These are phyloP conservation scores for Dufourea novaeangliae DNA, from an alignment of 1,140 invertebrate genomes.

Conservation along the genomic window DNA sequence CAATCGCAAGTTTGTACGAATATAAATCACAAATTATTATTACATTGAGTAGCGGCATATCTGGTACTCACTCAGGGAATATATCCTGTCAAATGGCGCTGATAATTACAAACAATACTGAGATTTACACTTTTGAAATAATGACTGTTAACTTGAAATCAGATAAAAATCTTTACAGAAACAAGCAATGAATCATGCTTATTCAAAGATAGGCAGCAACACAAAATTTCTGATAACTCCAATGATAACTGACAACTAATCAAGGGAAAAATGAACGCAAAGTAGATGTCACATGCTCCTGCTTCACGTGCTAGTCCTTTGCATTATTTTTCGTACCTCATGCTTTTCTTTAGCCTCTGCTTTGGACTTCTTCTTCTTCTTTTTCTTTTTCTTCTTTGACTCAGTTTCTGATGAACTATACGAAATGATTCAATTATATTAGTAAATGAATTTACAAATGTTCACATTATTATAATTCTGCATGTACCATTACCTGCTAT, in stretches of 20 bases:
- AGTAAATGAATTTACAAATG: background rate
- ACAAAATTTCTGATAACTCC: conserved; percentile 53
- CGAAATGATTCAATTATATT: conserved; percentile 7
- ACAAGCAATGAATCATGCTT: conserved; percentile 74
- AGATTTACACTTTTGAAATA: conserved; percentile 81
- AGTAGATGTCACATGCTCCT: conserved; percentile 71
- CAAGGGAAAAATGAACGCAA: conserved; percentile 63
- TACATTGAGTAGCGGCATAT: conserved; percentile 81
- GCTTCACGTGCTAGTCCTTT: conserved; percentile 71
- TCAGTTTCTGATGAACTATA: conserved; percentile 73
- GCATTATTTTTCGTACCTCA: conserved; percentile 72
- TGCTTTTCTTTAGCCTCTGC: conserved; percentile 73
- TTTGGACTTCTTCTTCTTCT: conserved; percentile 75
- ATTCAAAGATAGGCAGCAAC: conserved; percentile 66
- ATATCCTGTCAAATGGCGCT: conserved; percentile 81
- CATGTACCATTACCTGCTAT: conserved; percentile 71
- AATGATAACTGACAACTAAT: conserved; percentile 65
- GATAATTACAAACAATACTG: conserved; percentile 82
- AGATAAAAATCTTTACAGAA: conserved; percentile 71
- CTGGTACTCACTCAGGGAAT: conserved; percentile 82
- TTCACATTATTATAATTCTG: background rate
- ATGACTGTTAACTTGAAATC: conserved; percentile 79
- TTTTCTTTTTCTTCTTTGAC: conserved; percentile 76
- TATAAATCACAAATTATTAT: conserved; percentile 77
- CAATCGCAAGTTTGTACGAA: conserved; percentile 66